Base-by-base conservation (phyloP, 2,888 invertebrate species). In the Ametastegia equiseti region DNA sequence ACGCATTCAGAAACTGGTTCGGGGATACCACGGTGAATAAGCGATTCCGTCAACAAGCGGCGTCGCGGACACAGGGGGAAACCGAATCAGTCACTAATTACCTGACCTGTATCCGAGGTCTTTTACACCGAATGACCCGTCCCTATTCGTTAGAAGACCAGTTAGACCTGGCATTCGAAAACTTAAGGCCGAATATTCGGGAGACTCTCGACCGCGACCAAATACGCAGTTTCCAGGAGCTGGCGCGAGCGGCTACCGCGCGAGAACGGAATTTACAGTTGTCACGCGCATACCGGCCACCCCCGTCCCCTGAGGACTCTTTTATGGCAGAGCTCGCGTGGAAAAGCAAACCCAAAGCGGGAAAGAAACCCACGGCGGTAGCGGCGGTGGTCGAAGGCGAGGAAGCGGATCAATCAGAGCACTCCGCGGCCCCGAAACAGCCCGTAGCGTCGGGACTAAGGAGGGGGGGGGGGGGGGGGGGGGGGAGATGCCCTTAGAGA, bases 271-370 rank as follows among this genome's bases (percentile, higher is more conserved):
- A 69, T 23, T 42, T 42, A 19, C 7, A 6, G 42, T 69, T 69
- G 42, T 69, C 69, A 19, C n/a, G 69, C 3, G 39, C 39, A 11
- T 69, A 69, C n/a, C 15, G 69, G 4, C 69, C 69, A 11, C 69
- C 69, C n/a, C 42, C 42, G 19, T 6, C 69, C 23, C 42, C 69
- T 9, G 23, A 69, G 69, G 69, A 39, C 19, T 69, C 69, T 0
- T 69, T 69, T 11, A 45, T 69, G 36, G 0, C 19, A 1, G 27
- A 30, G n/a, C n/a, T n/a, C n/a, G n/a, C n/a, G n/a, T n/a, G n/a
- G n/a, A n/a, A n/a, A n/a, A n/a, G n/a, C n/a, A n/a, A n/a, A n/a
- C n/a, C 9, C 0, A 27, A 33, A 36, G 36, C 13, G 2, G 15
- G 36, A 0, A 23, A 13, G 30, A 65, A 27, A 27, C 1, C 65